Base-by-base conservation (phyloP, 1,140 invertebrate genomes). In the Drosophila ananassae region DNA sequence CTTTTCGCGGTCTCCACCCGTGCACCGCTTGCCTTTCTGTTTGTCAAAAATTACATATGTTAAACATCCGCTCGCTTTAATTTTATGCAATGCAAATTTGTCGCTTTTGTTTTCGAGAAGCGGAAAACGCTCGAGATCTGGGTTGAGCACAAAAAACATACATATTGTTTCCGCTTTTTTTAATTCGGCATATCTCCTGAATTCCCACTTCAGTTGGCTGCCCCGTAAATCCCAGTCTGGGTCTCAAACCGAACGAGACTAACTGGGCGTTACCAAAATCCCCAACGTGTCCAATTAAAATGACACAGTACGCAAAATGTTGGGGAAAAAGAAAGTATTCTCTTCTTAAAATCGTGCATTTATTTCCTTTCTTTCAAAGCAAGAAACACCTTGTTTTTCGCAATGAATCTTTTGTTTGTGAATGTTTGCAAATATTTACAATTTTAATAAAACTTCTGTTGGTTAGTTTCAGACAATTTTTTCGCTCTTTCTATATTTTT, bases 401-500 rank as follows among this genome's bases (percentile, higher is more conserved):
- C 32, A 12, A 9, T 22, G 12, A 28, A 28, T 28, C 28, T 55
- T 56, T 63, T 54, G 50, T 67, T 73, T 61, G 54, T 84, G 55
- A 67, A 69, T 77, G 73, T 87, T 81, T 73, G 73, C 81, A 87
- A 85, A 85, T 85, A 85, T 85, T 85, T 85, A 78, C 82, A 87
- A 82, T 87, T 80, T 87, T 80, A 85, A 82, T 85, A 85, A 85
- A 85, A 85, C 73, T 85, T 85, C 59, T 71, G 81, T 63, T 87
- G 73, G 64, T 34, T 76, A 47, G 37, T 68, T 30, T 61, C 32
- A 9, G 10, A 24, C 21, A 50, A n/a, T 67, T 48, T 37, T 46
- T 69, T 50, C 32, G 24, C 41, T 80, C 34, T 48, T 60, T 24
- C 44, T 63, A 37, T 47, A 69, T 63, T 53, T 64, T 64, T 64